Conservation (phyloP, 2,888 invertebrate species). For the Teinopalpus imperialis region DNA sequence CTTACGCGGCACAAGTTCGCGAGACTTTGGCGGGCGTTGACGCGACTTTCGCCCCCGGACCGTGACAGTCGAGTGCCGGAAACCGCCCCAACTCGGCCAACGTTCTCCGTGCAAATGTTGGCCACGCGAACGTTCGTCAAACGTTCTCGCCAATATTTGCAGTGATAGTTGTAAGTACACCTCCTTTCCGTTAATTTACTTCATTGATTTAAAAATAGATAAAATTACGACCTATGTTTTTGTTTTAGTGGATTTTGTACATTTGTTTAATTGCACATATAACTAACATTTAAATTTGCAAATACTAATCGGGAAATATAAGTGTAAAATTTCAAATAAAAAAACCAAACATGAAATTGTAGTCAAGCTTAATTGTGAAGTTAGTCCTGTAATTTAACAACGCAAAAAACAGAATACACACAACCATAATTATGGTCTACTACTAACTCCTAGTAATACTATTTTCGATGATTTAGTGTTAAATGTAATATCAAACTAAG, state of each 20-base stretch:
- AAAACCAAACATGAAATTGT: no score
- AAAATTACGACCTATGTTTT: slow-evolving; percentile 12
- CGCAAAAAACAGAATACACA: no score
- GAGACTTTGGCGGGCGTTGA: slow-evolving; percentile 32
- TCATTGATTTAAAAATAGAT: slow-evolving; percentile 24
- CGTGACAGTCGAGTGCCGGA: slow-evolving; percentile 43
- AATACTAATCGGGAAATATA: no score
- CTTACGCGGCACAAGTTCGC: slow-evolving; percentile 36
- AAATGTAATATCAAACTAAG: no score
- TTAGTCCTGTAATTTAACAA: no score
- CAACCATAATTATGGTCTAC: no score
- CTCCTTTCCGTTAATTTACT: slow-evolving; percentile 15
- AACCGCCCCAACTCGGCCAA: slow-evolving; percentile 42
- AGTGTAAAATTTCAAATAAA: no score
- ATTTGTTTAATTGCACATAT: no score
- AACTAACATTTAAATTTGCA: no score
- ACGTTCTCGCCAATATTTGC: slow-evolving; percentile 22
- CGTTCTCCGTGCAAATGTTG: slow-evolving; percentile 29
- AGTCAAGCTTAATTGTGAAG: no score
- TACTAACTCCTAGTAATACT: no score
- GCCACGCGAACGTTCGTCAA: slow-evolving; percentile 20
- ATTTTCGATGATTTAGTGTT: no score
- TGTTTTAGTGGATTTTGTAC: slow-evolving; percentile 15
- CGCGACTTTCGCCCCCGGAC: slow-evolving; percentile 52
- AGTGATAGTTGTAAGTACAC: slow-evolving; percentile 5